Base-by-base conservation (phyloP, 2,113 vertebrate genomes). In the Tachycineta bicolor region DNA sequence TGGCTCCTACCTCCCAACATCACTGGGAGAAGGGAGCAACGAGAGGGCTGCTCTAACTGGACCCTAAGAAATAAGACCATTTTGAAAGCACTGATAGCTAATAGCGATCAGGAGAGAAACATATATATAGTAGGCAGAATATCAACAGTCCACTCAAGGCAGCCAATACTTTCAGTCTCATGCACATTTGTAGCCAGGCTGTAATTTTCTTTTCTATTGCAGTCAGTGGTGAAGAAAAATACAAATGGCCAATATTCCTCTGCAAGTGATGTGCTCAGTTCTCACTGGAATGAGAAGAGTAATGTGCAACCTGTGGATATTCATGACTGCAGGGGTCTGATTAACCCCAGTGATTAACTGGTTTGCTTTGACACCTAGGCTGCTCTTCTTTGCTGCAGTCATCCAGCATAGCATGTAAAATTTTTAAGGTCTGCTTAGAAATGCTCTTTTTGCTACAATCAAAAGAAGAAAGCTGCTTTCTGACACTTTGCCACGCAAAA, bases 201-300 rank as follows among this genome's bases (percentile, higher is more conserved):
- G 7, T 69, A 59, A 73, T 94, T 84, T 79, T 69, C 39, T 82
- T 91, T 90, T 74, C 41, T 78, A 29, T 50, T 80, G n/a, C 77
- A 80, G 60, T 88, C 50, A 23, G 8, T 15, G 10, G 70, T 80
- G 78, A 94, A 95, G 62, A 59, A 95, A 94, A 93, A 93, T 34
- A 77, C 19, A 65, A 64, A 76, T 1, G 60, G 59, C 11, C 26
- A 75, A 18, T 14, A 84, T 75, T 37, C 29, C 22, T 39, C 43
- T 75, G n/a, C 43, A 79, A 55, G 43, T 50, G 56, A 69, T 76
- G 24, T 15, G 39, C 20, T 56, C 26, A 52, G 14, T 81, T 92
- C 65, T 73, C 44, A 39, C 28, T 46, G 37, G 41, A 93, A 43
- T 60, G 24, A 87, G 11, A 95, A 64, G 25, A 85, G 31, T 20